phyloP scores from a whole-genome alignment of 1,140 invertebrate genomes.

The Helicoverpa armigera region DNA sequence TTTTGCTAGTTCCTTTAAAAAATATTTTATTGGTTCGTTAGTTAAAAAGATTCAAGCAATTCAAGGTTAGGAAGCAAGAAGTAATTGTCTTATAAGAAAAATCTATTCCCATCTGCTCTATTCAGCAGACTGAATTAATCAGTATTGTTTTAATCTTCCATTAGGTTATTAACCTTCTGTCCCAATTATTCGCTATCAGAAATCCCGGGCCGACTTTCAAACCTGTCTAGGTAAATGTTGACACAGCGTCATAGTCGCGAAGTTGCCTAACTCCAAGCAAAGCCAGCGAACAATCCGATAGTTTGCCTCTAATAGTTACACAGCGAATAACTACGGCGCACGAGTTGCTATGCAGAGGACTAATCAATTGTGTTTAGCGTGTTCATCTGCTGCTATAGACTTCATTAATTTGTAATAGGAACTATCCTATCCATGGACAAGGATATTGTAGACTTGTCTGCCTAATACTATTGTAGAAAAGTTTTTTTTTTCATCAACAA shows the following conservation, averaged over 20 bases:
- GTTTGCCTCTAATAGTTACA: constrained; percentile 14
- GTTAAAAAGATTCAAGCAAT: too few relatives aligned
- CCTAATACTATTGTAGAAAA: too few relatives aligned
- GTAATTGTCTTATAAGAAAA: too few relatives aligned
- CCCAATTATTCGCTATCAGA: not conserved
- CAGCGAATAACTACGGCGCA: not conserved
- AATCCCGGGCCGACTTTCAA: constrained; percentile 1
- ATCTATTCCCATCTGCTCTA: too few relatives aligned
- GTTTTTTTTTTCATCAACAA: too few relatives aligned
- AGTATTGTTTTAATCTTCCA: too few relatives aligned
- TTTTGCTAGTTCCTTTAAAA: too few relatives aligned
- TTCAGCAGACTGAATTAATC: too few relatives aligned
- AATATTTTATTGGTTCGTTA: too few relatives aligned
- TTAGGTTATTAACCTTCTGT: not conserved
- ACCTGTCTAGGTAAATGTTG: constrained; percentile 34
- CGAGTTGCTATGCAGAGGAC: not conserved
- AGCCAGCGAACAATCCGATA: constrained; percentile 37
- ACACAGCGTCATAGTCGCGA: constrained; percentile 16
- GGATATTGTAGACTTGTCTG: too few relatives aligned
- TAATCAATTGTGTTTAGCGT: not conserved
- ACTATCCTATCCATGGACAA: too few relatives aligned
- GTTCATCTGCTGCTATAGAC: not conserved
- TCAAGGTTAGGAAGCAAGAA: too few relatives aligned
- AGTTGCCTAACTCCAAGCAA: not conserved
- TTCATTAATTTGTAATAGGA: not conserved